Evolutionary conservation across 2,797 vertebrate species (phyloP).

Genomic region (Spizella passerina): DNA sequence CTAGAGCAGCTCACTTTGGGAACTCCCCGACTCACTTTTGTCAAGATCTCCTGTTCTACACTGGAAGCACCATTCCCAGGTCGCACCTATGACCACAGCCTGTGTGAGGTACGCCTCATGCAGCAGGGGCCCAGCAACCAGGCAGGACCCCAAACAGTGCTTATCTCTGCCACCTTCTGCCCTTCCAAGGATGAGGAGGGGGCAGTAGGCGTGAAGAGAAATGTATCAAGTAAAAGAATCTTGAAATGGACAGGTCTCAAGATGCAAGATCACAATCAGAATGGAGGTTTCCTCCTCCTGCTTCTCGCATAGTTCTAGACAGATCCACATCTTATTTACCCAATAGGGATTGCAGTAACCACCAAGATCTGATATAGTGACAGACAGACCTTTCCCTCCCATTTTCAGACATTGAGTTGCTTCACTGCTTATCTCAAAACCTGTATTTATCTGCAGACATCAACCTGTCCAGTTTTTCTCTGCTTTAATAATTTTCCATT

Average conservation of each 20-base stretch:
- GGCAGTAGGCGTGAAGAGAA: neutral
- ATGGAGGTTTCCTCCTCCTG: neutral
- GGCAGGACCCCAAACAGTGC: neutral
- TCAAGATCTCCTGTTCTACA: neutral
- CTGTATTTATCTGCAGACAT: slow-evolving; percentile 7
- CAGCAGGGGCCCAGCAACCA: neutral
- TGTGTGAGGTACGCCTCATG: neutral
- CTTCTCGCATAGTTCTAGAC: neutral
- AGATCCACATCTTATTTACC: slow-evolving; percentile 40
- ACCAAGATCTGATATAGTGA: slow-evolving; percentile 13
- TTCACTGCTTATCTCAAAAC: slow-evolving; percentile 26
- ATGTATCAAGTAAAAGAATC: neutral
- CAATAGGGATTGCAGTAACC: slow-evolving; percentile 25
- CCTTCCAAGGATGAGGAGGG: neutral
- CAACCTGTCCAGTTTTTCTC: neutral
- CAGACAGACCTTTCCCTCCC: slow-evolving; percentile 38
- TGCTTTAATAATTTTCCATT: neutral
- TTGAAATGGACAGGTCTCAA: slow-evolving; percentile 4
- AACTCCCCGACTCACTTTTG: neutral
- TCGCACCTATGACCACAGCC: neutral
- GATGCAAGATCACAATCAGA: slow-evolving; percentile 21
- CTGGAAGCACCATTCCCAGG: neutral
- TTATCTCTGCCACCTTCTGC: neutral
- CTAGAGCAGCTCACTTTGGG: neutral
- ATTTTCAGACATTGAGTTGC: slow-evolving; percentile 24